Percentiles rank a stretch among this genome's conserved stretches.
These are phyloP conservation scores for Maccullochella peelii DNA, from an alignment of 2,113 vertebrate genomes.

Conservation along the genomic window DNA sequence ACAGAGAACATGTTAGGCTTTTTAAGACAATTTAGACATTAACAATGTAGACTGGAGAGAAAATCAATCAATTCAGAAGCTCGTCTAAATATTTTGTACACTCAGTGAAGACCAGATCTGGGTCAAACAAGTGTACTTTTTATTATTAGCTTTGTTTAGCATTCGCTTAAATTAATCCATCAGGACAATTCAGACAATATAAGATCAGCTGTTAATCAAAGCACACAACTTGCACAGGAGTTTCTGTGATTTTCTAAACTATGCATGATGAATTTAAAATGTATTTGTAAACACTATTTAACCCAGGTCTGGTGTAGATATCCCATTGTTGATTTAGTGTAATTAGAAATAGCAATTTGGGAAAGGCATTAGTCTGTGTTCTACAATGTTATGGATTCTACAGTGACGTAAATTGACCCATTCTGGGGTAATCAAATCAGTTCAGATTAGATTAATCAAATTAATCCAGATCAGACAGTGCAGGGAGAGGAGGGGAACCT, in stretches of 20 bases:
- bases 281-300: background rate
- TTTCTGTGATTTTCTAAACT: background rate
- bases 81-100: conserved; percentile 3
- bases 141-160: background rate
- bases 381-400: conserved; percentile 37
- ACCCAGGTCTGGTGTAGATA: conserved; percentile 42
- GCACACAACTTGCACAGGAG: background rate
- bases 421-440: conserved; percentile 33
- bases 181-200: background rate
- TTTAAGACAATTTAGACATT: background rate
- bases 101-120: conserved; percentile 38
- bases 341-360: conserved; percentile 13
- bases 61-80: conserved; percentile 13
- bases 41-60: background rate
- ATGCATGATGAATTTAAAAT: background rate
- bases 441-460: background rate
- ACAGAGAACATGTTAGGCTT: background rate
- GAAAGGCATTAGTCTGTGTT: background rate
- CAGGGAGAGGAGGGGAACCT: conserved; percentile 64
- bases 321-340: background rate
- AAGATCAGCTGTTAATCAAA: background rate
- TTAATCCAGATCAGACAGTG: conserved; percentile 38
- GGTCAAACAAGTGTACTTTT: conserved; percentile 4
- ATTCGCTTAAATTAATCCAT: background rate
- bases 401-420: background rate